phyloP scores from a whole-genome alignment of 2,113 vertebrate genomes.

The Toxostoma redivivum region DNA sequence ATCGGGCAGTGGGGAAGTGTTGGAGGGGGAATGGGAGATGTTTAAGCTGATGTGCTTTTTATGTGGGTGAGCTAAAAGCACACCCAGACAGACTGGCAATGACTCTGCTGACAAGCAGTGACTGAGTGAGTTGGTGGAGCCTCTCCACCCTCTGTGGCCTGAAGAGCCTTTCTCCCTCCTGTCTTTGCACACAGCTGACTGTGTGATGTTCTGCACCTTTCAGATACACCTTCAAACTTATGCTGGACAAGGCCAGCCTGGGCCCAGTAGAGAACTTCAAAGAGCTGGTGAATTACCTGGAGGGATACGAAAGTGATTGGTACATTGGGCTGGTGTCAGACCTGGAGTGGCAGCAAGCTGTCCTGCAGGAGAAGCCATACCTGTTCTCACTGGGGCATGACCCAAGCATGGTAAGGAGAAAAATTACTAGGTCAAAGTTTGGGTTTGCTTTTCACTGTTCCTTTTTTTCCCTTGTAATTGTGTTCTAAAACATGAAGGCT shows the following conservation, averaged over 20 bases:
- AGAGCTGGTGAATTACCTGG: conserved; percentile 84
- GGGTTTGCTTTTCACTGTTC: not conserved
- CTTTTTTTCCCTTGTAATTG: not conserved
- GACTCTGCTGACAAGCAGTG: not conserved
- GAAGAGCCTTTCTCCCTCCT: not conserved
- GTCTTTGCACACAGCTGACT: not conserved
- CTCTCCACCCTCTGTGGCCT: not conserved
- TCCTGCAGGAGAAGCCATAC: conserved; percentile 92
- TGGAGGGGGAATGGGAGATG: not conserved
- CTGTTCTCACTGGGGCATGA: conserved; percentile 94
- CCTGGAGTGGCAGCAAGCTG: conserved; percentile 88
- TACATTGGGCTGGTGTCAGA: conserved; percentile 92
- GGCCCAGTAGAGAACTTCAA: conserved; percentile 86
- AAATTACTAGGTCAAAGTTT: not conserved
- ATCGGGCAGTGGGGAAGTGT: not conserved
- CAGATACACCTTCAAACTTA: conserved; percentile 93
- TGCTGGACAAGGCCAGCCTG: conserved; percentile 94
- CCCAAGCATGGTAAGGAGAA: conserved; percentile 85
- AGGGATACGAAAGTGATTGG: conserved; percentile 91
- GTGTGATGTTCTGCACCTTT: not conserved
- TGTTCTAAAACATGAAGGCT: not conserved
- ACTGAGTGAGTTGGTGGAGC: not conserved
- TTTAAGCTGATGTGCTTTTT: not conserved
- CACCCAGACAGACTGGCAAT: not conserved
- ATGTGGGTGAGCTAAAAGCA: not conserved